Conservation (phyloP, 2,113 vertebrate species). For the Ochotona princeps region DNA sequence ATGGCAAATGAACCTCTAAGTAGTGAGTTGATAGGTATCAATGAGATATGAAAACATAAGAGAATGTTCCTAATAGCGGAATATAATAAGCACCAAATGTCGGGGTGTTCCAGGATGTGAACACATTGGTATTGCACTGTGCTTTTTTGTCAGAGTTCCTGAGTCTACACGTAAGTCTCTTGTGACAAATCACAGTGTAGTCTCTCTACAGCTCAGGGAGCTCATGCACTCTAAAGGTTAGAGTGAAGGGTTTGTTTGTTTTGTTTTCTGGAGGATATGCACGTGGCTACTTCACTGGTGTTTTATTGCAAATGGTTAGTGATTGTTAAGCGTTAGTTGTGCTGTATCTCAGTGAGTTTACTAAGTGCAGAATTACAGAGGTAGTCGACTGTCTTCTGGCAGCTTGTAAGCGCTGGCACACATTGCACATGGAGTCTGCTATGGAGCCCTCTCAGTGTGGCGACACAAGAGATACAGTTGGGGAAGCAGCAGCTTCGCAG, state of each 20-base stretch:
- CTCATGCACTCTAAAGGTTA: conserved; percentile 55
- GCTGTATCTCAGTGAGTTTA: conserved; percentile 73
- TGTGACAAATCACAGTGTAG: conserved; percentile 55
- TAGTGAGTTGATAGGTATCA: conserved; percentile 30
- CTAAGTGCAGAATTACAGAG: conserved; percentile 77
- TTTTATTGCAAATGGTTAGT: conserved; percentile 77
- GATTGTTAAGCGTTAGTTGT: conserved; percentile 71
- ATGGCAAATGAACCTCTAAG: neutral
- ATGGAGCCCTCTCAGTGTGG: neutral
- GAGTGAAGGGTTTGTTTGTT: conserved; percentile 50
- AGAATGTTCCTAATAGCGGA: neutral
- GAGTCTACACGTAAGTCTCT: conserved; percentile 60
- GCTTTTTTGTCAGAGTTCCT: conserved; percentile 57
- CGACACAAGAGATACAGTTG: neutral
- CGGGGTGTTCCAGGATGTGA: conserved; percentile 30
- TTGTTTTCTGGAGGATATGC: conserved; percentile 69
- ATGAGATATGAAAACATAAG: conserved; percentile 17
- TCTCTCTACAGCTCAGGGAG: conserved; percentile 42
- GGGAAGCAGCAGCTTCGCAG: neutral
- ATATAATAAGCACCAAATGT: conserved; percentile 1
- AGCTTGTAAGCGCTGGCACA: neutral
- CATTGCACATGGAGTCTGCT: neutral
- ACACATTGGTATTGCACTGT: conserved; percentile 11
- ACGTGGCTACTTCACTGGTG: conserved; percentile 65
- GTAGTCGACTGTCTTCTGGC: conserved; percentile 57